A percentile compares a stretch with the other conserved stretches of the same genome.
Conservation (phyloP, 2,113 vertebrate species). For the Patagioenas fasciata region DNA sequence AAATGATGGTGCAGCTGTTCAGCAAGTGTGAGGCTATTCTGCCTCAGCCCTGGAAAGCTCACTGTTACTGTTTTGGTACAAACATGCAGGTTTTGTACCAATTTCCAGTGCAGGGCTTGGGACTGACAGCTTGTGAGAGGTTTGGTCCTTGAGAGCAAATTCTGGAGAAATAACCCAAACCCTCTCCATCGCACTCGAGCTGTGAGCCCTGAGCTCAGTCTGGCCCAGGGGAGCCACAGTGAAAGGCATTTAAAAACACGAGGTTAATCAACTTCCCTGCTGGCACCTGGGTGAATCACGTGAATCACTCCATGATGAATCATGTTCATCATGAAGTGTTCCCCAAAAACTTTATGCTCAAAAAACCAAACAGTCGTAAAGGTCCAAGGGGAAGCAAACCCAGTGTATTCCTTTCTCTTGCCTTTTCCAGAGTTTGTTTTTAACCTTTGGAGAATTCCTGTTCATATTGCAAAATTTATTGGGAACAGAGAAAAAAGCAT, state of each 20-base stretch:
- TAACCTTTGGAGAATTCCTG: neutral
- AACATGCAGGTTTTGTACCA: accelerated
- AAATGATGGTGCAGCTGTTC: neutral
- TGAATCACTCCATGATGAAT: neutral
- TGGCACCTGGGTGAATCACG: neutral
- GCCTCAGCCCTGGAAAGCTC: neutral
- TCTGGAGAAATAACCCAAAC: neutral
- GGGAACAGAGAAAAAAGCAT: neutral
- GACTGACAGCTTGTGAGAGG: neutral
- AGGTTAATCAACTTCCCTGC: neutral
- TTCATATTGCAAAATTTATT: neutral
- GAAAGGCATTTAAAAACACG: neutral
- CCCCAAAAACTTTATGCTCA: neutral
- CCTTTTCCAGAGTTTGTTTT: neutral
- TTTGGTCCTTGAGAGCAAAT: neutral
- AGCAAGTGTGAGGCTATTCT: neutral
- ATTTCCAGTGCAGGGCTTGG: neutral
- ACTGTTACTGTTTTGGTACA: neutral
- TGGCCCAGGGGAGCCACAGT: neutral
- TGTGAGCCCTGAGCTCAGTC: neutral
- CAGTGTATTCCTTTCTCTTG: neutral
- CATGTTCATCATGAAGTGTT: neutral
- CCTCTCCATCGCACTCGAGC: accelerated
- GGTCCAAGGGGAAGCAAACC: neutral
- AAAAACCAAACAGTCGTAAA: no score